Evolutionary conservation across 2,888 invertebrate genomes (phyloP).

Genomic region (Sisyra nigra): DNA sequence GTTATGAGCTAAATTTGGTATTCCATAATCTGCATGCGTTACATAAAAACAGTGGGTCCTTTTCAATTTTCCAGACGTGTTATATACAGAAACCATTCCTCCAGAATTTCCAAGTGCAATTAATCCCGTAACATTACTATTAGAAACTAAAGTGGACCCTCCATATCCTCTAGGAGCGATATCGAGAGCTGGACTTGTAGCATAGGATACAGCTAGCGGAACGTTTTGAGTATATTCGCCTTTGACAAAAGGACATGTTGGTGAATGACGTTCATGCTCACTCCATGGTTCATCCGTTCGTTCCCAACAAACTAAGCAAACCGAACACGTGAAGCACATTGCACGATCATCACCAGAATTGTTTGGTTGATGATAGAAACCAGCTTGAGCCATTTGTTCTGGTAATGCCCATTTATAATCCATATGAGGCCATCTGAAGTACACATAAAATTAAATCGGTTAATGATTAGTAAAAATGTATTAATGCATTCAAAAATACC

Average conservation of each 20-base stretch:
- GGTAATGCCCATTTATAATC: conserved; percentile 76
- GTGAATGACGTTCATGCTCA: conserved; percentile 89
- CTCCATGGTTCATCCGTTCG: conserved; percentile 95
- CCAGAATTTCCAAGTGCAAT: conserved; percentile 39
- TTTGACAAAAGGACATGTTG: conserved; percentile 83
- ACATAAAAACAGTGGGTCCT: conserved; percentile 41
- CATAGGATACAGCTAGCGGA: conserved; percentile 71
- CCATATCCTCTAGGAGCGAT: conserved; percentile 27
- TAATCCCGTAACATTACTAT: conserved; percentile 40
- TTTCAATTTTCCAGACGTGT: conserved; percentile 63
- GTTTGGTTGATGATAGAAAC: conserved; percentile 90
- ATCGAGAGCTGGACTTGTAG: conserved; percentile 56
- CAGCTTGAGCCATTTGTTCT: conserved; percentile 93
- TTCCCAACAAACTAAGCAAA: conserved; percentile 93
- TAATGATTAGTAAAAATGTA: conserved; percentile 3
- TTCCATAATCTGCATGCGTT: conserved; percentile 26
- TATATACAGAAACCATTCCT: conserved; percentile 67
- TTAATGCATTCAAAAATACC: conserved; percentile 46
- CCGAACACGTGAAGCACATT: conserved; percentile 91
- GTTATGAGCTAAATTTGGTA: conserved; percentile 25
- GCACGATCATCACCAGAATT: conserved; percentile 83
- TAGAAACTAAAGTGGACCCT: conserved; percentile 38
- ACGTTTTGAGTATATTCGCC: conserved; percentile 94
- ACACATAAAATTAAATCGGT: conserved; percentile 1
- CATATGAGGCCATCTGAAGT: conserved; percentile 7